These are phyloP conservation scores for Troides oblongomaculatus DNA, from an alignment of 2,888 invertebrate species.

Conservation along the genomic window DNA sequence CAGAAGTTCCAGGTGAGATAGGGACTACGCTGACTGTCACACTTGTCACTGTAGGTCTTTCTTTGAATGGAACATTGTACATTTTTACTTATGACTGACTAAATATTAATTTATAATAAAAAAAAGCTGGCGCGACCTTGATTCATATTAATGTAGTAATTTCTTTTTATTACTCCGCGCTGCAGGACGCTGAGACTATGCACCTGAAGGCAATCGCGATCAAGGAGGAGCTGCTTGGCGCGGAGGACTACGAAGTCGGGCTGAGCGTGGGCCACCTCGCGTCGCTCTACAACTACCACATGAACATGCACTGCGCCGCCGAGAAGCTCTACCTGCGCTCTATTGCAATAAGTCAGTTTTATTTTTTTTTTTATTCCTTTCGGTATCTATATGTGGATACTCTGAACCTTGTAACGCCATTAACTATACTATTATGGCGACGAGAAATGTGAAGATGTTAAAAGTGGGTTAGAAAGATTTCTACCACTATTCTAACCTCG, in stretches of 20 bases:
- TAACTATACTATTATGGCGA: no score
- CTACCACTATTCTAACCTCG: no score
- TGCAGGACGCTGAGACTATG: constrained; percentile 92
- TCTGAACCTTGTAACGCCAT: no score
- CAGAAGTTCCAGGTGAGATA: constrained; percentile 84
- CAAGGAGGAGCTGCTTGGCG: constrained; percentile 91
- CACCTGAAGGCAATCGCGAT: constrained; percentile 95
- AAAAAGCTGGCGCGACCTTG: no score
- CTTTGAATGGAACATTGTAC: no score
- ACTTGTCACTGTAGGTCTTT: no score
- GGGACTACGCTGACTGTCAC: background rate
- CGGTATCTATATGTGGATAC: no score
- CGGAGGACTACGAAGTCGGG: constrained; percentile 93
- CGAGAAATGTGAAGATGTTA: no score
- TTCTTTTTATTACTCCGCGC: background rate
- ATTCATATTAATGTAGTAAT: no score
- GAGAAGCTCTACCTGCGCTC: constrained; percentile 92
- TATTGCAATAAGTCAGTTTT: constrained; percentile 91
- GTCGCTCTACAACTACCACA: constrained; percentile 96
- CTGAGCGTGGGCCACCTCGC: constrained; percentile 96
- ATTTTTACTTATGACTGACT: no score
- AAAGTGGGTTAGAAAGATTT: no score
- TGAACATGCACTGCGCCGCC: constrained; percentile 91
- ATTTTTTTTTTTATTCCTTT: background rate
- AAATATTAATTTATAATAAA: no score